phyloP scores from a whole-genome alignment of 2,888 invertebrate genomes.

The Tortrix viridana region DNA sequence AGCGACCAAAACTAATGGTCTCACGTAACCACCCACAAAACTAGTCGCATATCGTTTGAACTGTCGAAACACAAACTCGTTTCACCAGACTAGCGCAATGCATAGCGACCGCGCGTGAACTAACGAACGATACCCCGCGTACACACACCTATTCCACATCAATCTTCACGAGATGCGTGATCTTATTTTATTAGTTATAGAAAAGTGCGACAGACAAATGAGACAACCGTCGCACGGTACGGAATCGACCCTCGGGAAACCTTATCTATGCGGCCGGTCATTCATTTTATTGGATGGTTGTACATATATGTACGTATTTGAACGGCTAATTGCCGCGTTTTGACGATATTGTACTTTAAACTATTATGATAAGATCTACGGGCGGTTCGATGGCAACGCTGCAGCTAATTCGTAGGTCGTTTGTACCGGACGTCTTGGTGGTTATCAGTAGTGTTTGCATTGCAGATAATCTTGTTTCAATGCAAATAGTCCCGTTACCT shows the following conservation, averaged over 20 bases:
- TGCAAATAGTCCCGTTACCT: constrained; percentile 12
- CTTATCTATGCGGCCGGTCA: constrained; percentile 47
- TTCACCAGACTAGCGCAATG: constrained; percentile 31
- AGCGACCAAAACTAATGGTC: neutral
- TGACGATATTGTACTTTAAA: constrained; percentile 9
- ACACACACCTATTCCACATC: constrained; percentile 21
- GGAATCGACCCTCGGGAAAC: constrained; percentile 42
- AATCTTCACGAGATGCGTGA: neutral
- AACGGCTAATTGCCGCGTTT: neutral
- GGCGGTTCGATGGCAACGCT: neutral
- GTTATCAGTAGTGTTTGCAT: constrained; percentile 28
- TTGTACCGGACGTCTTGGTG: constrained; percentile 28
- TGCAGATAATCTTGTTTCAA: constrained; percentile 8
- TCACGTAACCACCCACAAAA: constrained; percentile 17
- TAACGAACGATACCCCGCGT: constrained; percentile 38
- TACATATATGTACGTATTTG: constrained; percentile 26
- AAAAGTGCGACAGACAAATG: constrained; percentile 9
- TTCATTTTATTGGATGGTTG: constrained; percentile 55
- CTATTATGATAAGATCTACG: neutral
- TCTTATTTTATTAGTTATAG: neutral
- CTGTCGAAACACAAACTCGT: constrained; percentile 15
- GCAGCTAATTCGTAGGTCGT: constrained; percentile 27
- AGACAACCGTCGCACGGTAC: neutral
- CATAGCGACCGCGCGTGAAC: constrained; percentile 46
- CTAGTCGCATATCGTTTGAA: constrained; percentile 5